Evolutionary conservation across 2,113 vertebrate genomes (phyloP).

Genomic region (Elaphurus davidianus): DNA sequence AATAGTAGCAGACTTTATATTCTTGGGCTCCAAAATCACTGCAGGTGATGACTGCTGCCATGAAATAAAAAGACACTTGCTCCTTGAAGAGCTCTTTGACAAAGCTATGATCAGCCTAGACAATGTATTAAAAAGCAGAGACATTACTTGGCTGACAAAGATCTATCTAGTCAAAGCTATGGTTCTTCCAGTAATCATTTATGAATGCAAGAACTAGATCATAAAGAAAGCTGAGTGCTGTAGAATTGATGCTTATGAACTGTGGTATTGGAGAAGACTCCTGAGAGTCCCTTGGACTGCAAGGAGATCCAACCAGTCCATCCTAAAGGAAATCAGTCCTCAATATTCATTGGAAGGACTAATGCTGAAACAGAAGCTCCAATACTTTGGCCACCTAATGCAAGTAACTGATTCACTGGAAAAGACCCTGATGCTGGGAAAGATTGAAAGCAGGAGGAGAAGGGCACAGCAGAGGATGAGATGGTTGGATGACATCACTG

Average conservation of each 20-base stretch:
- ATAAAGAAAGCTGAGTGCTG: neutral
- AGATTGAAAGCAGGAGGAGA: neutral
- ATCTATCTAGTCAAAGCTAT: neutral
- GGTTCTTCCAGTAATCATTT: neutral
- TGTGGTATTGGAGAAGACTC: neutral
- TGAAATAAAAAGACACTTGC: neutral
- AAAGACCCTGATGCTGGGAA: neutral
- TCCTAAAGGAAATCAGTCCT: neutral
- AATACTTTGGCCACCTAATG: neutral
- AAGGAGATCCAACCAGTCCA: neutral
- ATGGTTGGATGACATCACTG: neutral
- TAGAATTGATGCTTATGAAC: neutral
- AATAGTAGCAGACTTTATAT: neutral
- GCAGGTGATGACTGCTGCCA: neutral
- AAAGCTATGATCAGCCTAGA: neutral
- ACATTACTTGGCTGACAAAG: neutral
- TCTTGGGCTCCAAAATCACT: neutral
- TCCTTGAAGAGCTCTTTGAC: neutral
- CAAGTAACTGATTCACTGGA: neutral
- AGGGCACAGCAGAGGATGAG: neutral
- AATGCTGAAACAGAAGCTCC: neutral
- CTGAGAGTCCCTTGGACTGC: neutral
- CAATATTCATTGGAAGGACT: neutral
- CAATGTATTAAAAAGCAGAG: neutral
- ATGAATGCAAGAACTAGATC: neutral